Conservation (phyloP, 2,797 vertebrate species). For the Myotis daubentonii region DNA sequence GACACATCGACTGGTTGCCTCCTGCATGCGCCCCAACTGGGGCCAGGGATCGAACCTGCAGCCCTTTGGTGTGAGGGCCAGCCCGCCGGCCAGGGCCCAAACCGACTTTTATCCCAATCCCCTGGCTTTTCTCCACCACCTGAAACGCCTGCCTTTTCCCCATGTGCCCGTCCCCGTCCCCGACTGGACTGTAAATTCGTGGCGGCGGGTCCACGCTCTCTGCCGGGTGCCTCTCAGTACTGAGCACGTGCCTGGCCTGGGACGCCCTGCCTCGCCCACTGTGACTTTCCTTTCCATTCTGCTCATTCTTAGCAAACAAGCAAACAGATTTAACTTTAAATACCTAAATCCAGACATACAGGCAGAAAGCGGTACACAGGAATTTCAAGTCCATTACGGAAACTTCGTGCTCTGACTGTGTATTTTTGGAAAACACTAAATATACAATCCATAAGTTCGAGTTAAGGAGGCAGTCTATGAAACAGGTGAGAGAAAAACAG, state of each 20-base stretch:
- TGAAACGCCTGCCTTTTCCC: no score
- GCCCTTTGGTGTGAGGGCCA: no score
- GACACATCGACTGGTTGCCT: no score
- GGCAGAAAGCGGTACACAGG: background rate
- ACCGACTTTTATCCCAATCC: background rate
- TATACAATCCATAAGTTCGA: background rate
- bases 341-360: background rate
- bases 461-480: background rate
- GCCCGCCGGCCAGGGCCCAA: no score
- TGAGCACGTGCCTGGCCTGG: background rate
- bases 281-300: background rate
- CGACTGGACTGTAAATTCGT: background rate
- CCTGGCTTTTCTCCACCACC: background rate
- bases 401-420: background rate
- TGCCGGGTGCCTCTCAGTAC: no score
- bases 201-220: fast-evolving
- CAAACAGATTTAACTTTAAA: background rate
- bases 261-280: background rate
- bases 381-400: background rate
- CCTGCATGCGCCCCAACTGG: no score
- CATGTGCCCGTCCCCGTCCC: background rate
- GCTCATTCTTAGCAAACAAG: background rate
- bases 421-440: background rate
- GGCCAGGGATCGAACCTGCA: no score
- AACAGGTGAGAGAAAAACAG: background rate